These are phyloP conservation scores for Catalaphyllia jardinei DNA, from an alignment of 64 coral and sea anemone genomes.

Conservation along the genomic window DNA sequence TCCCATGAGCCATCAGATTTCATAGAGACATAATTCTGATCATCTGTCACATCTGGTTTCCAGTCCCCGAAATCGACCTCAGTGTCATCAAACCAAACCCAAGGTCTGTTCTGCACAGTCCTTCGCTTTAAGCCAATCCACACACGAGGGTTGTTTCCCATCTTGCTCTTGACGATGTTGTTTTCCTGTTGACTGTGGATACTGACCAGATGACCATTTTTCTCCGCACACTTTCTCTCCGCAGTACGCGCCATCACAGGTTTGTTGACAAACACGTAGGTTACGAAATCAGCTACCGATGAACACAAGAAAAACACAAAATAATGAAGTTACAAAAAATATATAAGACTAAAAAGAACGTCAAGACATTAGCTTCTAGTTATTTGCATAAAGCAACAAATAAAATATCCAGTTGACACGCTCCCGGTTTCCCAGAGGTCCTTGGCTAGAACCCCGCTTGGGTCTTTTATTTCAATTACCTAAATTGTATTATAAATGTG, in stretches of 20 bases:
- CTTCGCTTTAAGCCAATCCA: constrained; percentile 13
- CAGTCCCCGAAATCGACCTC: neutral
- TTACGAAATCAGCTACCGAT: neutral
- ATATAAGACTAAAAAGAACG: too few relatives aligned
- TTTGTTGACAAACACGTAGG: neutral
- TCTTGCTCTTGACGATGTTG: neutral
- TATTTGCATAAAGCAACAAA: too few relatives aligned
- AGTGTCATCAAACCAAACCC: neutral
- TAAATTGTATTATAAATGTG: too few relatives aligned
- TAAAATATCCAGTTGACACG: too few relatives aligned
- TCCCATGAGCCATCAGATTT: neutral
- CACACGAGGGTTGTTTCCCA: neutral
- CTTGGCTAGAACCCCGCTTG: too few relatives aligned
- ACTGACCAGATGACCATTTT: neutral
- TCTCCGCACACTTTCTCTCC: neutral
- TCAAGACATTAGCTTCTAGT: too few relatives aligned
- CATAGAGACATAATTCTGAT: neutral
- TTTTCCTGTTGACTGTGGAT: constrained; percentile 8
- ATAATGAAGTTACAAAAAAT: neutral
- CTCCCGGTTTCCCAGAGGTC: too few relatives aligned
- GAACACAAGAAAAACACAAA: neutral
- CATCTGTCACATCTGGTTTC: neutral
- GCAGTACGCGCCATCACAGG: neutral
- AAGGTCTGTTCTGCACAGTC: constrained; percentile 1
- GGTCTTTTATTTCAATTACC: too few relatives aligned